These are phyloP conservation scores for Aphidius gifuensis DNA, from an alignment of 1,140 invertebrate species.

Conservation along the genomic window DNA sequence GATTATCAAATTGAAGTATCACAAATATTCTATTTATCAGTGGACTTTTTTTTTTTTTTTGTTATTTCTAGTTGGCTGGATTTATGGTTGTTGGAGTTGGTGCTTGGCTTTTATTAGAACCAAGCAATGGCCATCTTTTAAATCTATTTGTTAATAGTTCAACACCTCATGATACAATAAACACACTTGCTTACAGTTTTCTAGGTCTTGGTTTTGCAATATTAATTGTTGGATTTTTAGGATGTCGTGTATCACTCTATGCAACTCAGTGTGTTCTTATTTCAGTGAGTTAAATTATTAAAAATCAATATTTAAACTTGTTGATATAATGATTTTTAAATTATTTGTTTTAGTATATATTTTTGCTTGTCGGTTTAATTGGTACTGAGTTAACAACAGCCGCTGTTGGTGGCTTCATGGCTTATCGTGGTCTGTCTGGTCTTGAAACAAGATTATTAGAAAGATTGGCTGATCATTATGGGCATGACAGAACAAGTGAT, in stretches of 20 bases:
- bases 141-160: slow-evolving; percentile 50
- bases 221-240: slow-evolving; percentile 56
- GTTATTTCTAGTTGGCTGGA: slow-evolving; percentile 50
- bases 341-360: slow-evolving; percentile 53
- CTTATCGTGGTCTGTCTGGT: slow-evolving; percentile 46
- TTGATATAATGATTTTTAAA: not conserved
- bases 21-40: slow-evolving; percentile 2
- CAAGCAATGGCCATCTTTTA: slow-evolving; percentile 52
- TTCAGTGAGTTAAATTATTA: slow-evolving; percentile 47
- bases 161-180: slow-evolving; percentile 47
- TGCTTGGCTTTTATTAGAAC: slow-evolving; percentile 54
- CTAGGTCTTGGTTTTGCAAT: slow-evolving; percentile 54
- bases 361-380: slow-evolving; percentile 53
- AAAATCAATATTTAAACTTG: not conserved
- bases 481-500: slow-evolving; percentile 43
- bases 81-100: slow-evolving; percentile 54
- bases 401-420: slow-evolving; percentile 40
- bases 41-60: not conserved
- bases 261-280: slow-evolving; percentile 55
- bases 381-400: slow-evolving; percentile 44
- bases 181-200: slow-evolving; percentile 52
- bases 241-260: slow-evolving; percentile 55
- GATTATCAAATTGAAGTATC: slow-evolving; percentile 1
- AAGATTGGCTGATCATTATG: slow-evolving; percentile 50
- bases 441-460: slow-evolving; percentile 46